Conservation (phyloP, 2,113 vertebrate genomes). For the Haemorhous mexicanus region DNA sequence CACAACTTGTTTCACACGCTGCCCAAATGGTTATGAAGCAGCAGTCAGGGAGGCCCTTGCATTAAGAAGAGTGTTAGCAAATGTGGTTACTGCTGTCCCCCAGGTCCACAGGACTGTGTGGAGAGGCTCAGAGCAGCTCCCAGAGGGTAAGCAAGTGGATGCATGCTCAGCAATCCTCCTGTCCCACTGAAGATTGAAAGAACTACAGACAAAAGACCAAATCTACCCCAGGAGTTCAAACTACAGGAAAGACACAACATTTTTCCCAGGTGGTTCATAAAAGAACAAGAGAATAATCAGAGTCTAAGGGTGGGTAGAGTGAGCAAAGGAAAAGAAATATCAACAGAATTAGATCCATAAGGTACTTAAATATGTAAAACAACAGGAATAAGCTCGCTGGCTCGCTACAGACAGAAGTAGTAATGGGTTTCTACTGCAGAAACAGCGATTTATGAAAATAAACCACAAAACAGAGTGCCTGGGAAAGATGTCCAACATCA, state of each 20-base stretch:
- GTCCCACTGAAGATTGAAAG: accelerated
- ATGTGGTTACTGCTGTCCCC: not conserved
- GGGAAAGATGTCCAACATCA: not conserved
- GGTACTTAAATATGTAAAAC: not conserved
- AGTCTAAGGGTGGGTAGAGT: not conserved
- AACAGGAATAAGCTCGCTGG: not conserved
- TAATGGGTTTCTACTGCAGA: not conserved
- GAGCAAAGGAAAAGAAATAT: not conserved
- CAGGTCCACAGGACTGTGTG: not conserved
- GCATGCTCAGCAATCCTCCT: accelerated
- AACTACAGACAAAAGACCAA: not conserved
- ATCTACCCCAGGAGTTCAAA: not conserved
- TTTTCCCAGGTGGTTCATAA: not conserved
- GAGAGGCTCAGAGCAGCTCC: accelerated
- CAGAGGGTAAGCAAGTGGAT: accelerated
- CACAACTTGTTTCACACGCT: accelerated
- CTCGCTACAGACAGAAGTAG: not conserved
- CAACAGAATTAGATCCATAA: not conserved
- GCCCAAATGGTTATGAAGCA: accelerated
- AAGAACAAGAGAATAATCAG: not conserved
- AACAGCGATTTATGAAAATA: not conserved
- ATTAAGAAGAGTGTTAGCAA: not conserved
- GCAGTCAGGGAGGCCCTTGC: not conserved
- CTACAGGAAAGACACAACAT: not conserved
- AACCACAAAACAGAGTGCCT: not conserved